phyloP scores from a whole-genome alignment of 23 tunicate genomes.

The Halocynthia aurantium region DNA sequence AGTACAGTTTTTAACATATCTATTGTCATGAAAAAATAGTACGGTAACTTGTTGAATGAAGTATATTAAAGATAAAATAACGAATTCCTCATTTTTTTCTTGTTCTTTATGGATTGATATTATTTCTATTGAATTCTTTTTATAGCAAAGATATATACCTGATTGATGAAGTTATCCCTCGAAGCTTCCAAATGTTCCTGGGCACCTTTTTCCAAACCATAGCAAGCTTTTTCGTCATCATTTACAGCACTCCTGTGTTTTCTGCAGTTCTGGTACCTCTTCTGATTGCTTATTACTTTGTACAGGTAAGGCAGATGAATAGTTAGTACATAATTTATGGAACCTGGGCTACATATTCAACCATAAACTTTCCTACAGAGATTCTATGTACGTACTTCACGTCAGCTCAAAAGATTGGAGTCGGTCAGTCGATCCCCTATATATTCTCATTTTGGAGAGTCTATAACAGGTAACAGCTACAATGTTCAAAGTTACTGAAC shows the following conservation, averaged over 20 bases:
- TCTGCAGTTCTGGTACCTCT: slow-evolving; percentile 33
- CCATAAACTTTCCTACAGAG: slow-evolving; percentile 18
- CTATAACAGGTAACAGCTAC: slow-evolving; percentile 39
- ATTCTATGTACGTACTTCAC: slow-evolving; percentile 65
- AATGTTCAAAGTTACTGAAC: neutral
- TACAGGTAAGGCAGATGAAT: slow-evolving; percentile 31
- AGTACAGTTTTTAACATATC: neutral
- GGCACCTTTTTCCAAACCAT: slow-evolving; percentile 11
- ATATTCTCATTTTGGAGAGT: slow-evolving; percentile 67
- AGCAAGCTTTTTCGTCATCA: slow-evolving; percentile 36
- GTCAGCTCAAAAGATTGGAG: slow-evolving; percentile 63
- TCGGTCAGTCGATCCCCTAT: slow-evolving; percentile 79
- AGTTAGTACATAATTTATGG: neutral
- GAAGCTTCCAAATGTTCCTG: slow-evolving; percentile 16
- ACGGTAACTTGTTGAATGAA: no score
- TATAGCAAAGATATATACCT: slow-evolving; percentile 39
- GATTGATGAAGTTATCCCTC: slow-evolving; percentile 44
- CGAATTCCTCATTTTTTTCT: no score
- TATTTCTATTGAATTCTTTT: neutral
- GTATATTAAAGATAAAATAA: no score
- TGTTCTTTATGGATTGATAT: no score
- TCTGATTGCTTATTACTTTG: slow-evolving; percentile 30
- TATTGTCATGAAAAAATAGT: neutral
- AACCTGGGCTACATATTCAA: neutral
- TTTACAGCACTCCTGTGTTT: slow-evolving; percentile 36